Evolutionary conservation across 2,888 invertebrate species (phyloP).

Genomic region (Dysmachus trigonus): DNA sequence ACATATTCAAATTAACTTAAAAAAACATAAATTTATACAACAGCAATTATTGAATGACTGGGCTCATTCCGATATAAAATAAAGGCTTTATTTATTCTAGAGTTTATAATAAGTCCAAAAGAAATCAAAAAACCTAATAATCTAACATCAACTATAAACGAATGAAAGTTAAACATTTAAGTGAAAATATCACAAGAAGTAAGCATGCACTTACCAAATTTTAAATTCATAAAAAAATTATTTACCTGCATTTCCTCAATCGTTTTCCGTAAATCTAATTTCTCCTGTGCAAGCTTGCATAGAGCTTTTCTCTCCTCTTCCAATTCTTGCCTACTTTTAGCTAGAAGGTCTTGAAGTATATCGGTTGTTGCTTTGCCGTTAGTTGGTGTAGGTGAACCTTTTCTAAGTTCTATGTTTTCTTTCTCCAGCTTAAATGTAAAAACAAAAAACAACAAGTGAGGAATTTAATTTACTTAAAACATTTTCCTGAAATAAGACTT

Average conservation of each 20-base stretch:
- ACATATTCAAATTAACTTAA: too few relatives aligned
- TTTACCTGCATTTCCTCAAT: constrained; percentile 58
- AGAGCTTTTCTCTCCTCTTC: constrained; percentile 60
- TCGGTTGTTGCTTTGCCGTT: constrained; percentile 65
- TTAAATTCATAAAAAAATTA: background rate
- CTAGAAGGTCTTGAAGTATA: constrained; percentile 69
- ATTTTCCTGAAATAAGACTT: too few relatives aligned
- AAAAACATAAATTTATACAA: too few relatives aligned
- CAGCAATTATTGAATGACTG: too few relatives aligned
- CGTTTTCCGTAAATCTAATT: constrained; percentile 56
- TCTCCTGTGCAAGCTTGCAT: constrained; percentile 57
- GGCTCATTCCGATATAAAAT: too few relatives aligned
- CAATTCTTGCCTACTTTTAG: constrained; percentile 69
- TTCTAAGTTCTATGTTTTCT: constrained; percentile 3
- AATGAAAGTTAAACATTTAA: too few relatives aligned
- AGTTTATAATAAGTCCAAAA: too few relatives aligned
- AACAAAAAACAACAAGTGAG: background rate
- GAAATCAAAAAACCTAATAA: too few relatives aligned
- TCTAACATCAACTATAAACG: too few relatives aligned
- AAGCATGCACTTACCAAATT: too few relatives aligned
- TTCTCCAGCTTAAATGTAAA: constrained; percentile 2
- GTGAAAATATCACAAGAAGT: too few relatives aligned
- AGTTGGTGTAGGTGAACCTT: background rate
- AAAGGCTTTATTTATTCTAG: too few relatives aligned
- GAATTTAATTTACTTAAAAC: background rate